Conservation (phyloP, 2,113 vertebrate genomes). For the Sus scrofa region DNA sequence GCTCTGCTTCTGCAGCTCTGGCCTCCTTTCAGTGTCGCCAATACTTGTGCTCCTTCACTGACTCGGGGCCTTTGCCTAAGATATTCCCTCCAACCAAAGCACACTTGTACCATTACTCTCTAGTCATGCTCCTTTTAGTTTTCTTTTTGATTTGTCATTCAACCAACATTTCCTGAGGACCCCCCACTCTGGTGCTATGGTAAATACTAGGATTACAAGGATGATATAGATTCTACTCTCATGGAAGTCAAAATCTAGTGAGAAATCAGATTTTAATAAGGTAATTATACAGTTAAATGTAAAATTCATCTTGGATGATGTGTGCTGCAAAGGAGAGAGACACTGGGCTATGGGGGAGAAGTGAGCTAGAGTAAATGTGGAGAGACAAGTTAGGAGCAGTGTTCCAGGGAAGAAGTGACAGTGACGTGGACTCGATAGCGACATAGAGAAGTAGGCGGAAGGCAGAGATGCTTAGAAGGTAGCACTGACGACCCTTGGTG, state of each 20-base stretch:
- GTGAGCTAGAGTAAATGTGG: neutral
- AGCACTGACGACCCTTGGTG: neutral
- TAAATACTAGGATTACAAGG: neutral
- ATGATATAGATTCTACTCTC: constrained; percentile 29
- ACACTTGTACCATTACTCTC: neutral
- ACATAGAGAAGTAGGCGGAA: neutral
- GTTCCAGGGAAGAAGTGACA: neutral
- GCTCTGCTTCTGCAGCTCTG: neutral
- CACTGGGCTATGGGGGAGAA: neutral
- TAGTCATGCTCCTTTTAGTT: neutral
- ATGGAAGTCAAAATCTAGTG: constrained; percentile 1
- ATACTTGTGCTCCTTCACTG: neutral
- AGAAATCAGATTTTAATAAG: constrained; percentile 34
- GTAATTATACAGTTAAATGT: constrained; percentile 6
- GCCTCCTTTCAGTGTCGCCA: neutral
- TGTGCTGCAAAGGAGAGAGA: neutral
- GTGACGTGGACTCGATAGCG: neutral
- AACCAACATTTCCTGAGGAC: neutral
- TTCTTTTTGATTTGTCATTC: constrained; percentile 26
- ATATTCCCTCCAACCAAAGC: neutral
- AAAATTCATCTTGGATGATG: neutral
- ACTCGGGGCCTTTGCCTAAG: neutral
- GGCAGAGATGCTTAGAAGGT: neutral
- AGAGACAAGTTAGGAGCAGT: neutral
- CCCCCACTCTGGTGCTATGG: neutral